Conservation (phyloP, 2,113 vertebrate genomes). For the Tychaedon coryphoeus region DNA sequence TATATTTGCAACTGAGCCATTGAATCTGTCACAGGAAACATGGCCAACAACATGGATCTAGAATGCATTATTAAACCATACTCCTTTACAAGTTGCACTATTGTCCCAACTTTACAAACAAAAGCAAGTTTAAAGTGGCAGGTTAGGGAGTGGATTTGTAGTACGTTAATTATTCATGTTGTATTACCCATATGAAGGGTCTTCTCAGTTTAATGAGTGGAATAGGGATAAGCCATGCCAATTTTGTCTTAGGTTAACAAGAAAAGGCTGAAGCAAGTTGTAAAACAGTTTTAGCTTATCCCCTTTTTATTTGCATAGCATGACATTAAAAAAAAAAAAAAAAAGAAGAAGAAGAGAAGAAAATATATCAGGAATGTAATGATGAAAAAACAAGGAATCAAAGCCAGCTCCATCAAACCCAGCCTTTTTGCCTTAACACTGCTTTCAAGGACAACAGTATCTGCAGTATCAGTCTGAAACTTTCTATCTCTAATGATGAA, state of each 20-base stretch:
- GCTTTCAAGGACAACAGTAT: background rate
- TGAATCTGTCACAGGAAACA: background rate
- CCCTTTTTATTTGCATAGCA: background rate
- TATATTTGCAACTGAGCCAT: background rate
- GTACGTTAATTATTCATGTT: background rate
- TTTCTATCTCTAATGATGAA: slow-evolving; percentile 53
- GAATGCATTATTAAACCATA: slow-evolving; percentile 7
- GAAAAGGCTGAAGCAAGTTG: background rate
- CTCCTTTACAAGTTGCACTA: background rate
- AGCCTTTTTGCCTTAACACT: background rate
- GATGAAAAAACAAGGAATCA: background rate
- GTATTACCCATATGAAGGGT: background rate
- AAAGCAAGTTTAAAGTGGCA: background rate
- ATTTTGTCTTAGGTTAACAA: background rate
- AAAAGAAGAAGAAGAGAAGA: too few species aligned
- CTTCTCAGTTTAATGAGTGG: background rate
- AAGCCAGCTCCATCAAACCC: background rate
- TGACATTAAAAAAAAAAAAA: too few species aligned
- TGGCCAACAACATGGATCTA: background rate
- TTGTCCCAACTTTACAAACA: background rate
- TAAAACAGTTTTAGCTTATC: background rate
- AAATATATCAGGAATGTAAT: background rate
- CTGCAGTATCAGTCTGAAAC: background rate
- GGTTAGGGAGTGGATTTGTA: background rate
- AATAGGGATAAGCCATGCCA: background rate